Conservation (phyloP, 1,140 invertebrate genomes). For the Ptiloglossa arizonensis region DNA sequence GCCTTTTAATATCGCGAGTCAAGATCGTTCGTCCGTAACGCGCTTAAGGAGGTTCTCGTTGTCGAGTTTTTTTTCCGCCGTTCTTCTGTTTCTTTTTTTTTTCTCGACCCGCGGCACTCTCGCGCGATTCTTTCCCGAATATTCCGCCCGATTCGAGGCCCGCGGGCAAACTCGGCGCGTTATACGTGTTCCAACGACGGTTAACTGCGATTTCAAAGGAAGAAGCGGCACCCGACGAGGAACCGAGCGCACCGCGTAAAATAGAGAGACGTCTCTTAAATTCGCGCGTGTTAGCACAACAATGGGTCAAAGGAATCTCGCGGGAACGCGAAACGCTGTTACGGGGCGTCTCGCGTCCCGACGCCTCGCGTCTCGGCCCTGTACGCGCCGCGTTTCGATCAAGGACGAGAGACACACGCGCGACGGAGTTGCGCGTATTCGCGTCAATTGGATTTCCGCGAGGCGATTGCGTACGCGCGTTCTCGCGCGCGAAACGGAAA, state of each 20-base stretch:
- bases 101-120: too few species aligned
- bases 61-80: too few species aligned
- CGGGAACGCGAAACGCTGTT: constrained; percentile 15
- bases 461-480: constrained; percentile 9
- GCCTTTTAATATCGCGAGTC: neutral
- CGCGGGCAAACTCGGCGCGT: constrained; percentile 6
- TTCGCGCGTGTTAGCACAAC: constrained; percentile 37
- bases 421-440: constrained; percentile 3
- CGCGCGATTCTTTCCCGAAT: neutral
- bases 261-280: constrained; percentile 29
- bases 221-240: neutral
- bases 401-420: neutral
- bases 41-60: neutral
- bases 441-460: constrained; percentile 32
- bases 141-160: neutral
- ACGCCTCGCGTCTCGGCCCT: too few species aligned
- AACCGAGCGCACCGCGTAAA: neutral
- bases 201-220: constrained; percentile 12
- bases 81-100: neutral
- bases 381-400: constrained; percentile 35
- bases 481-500: neutral
- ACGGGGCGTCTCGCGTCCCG: neutral
- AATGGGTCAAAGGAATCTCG: constrained; percentile 35
- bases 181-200: constrained; percentile 19
- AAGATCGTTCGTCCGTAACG: neutral